Conservation (phyloP, 2,888 invertebrate species). For the Microctonus aethiopoides region DNA sequence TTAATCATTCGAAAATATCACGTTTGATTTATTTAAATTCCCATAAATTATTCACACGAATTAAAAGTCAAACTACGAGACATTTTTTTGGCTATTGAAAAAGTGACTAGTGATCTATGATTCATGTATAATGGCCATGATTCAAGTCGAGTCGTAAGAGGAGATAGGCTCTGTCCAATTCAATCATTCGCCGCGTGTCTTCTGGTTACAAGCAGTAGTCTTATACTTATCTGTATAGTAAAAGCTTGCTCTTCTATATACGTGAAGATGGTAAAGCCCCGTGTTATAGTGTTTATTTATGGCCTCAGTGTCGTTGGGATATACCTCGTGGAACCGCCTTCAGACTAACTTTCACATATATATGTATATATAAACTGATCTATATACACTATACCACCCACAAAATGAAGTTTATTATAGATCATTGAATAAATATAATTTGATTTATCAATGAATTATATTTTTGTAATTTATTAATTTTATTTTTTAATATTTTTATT, state of each 20-base stretch:
- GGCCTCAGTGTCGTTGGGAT: conserved; percentile 63
- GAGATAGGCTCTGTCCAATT: conserved; percentile 62
- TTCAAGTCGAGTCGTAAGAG: conserved; percentile 42
- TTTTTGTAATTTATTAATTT: too few species aligned
- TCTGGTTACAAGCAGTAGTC: conserved; percentile 52
- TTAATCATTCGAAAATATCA: too few species aligned
- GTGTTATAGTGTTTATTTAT: conserved; percentile 63
- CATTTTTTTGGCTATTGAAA: background rate
- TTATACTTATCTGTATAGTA: conserved; percentile 20
- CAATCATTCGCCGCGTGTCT: conserved; percentile 63
- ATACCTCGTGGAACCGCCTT: conserved; percentile 59
- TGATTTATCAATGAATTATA: too few species aligned
- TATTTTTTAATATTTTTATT: too few species aligned
- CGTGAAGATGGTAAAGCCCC: conserved; percentile 40
- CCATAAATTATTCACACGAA: background rate
- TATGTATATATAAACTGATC: too few species aligned
- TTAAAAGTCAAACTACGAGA: background rate
- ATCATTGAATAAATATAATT: too few species aligned
- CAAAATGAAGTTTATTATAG: conserved; percentile 56
- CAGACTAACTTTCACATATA: too few species aligned
- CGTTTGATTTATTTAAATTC: background rate
- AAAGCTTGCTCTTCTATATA: conserved; percentile 23
- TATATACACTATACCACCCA: too few species aligned
- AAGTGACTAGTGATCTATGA: conserved; percentile 44
- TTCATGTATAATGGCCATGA: conserved; percentile 58